phyloP scores from a whole-genome alignment of 1,140 invertebrate genomes.

The Diuraphis noxia region DNA sequence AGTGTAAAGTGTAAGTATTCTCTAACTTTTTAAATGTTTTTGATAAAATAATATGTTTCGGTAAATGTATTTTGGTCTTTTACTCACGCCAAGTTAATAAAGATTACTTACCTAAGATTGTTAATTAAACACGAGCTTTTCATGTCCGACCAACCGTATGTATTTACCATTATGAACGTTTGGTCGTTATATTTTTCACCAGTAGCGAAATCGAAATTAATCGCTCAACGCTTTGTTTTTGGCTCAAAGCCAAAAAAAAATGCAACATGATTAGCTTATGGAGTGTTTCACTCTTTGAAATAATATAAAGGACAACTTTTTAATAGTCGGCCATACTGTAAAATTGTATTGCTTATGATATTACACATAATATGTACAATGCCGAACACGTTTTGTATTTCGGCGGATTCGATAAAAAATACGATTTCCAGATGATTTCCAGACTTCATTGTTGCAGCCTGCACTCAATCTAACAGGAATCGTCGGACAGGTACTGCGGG shows the following conservation, averaged over 20 bases:
- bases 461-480: conserved; percentile 2
- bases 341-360: background rate
- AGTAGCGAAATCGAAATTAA: background rate
- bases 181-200: conserved; percentile 14
- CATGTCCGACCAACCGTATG: conserved; percentile 41
- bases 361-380: background rate
- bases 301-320: background rate
- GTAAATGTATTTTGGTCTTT: background rate
- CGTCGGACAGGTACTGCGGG: background rate
- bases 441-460: conserved; percentile 2
- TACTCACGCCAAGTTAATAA: background rate
- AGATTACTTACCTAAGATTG: background rate
- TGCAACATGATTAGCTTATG: conserved; percentile 26
- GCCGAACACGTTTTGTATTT: conserved; percentile 18
- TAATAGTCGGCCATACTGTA: background rate
- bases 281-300: background rate
- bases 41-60: background rate
- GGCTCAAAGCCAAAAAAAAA: conserved; percentile 28
- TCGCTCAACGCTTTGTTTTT: background rate
- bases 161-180: conserved; percentile 45
- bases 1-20: background rate
- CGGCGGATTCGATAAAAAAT: background rate
- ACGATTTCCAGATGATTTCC: conserved; percentile 21
- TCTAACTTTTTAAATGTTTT: background rate
- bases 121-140: conserved; percentile 1